A percentile compares a stretch with the other conserved stretches of the same genome.
phyloP scores from a whole-genome alignment of 2,888 invertebrate genomes.

The Thecocarcelia acutangulata region DNA sequence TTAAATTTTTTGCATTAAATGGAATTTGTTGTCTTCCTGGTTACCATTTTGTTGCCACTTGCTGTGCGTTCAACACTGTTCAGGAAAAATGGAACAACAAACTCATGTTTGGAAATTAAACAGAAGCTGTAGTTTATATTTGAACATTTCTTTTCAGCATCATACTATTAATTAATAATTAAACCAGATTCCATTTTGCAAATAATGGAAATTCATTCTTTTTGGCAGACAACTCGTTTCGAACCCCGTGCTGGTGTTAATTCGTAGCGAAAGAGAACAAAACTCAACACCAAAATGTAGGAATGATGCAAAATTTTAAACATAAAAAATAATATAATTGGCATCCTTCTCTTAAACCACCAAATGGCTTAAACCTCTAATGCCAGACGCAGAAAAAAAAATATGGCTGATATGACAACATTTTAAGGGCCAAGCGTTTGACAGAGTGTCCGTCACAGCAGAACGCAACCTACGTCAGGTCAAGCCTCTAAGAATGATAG shows the following conservation, averaged over 20 bases:
- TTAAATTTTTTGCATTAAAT: constrained; percentile 44
- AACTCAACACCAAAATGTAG: neutral
- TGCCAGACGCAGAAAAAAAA: too few species aligned
- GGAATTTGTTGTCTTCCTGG: constrained; percentile 60
- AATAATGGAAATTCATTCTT: constrained; percentile 54
- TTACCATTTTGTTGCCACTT: constrained; percentile 61
- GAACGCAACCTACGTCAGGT: too few species aligned
- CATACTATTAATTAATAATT: constrained; percentile 68
- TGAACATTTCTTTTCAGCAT: constrained; percentile 57
- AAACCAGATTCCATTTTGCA: constrained; percentile 66
- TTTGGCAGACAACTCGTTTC: neutral
- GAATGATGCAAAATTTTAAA: neutral
- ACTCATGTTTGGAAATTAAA: constrained; percentile 60
- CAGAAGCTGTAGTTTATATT: constrained; percentile 64
- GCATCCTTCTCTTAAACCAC: too few species aligned
- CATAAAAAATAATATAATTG: too few species aligned
- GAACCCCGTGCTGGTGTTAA: constrained; percentile 28
- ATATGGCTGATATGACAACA: too few species aligned
- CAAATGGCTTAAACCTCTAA: too few species aligned
- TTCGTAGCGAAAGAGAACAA: constrained; percentile 22
- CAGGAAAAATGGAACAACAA: constrained; percentile 31
- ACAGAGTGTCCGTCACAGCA: too few species aligned
- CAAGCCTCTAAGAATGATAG: too few species aligned
- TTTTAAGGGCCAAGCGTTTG: too few species aligned
- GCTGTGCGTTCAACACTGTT: constrained; percentile 54